Conservation (phyloP, 1,140 invertebrate species). For the Samia ricini region DNA sequence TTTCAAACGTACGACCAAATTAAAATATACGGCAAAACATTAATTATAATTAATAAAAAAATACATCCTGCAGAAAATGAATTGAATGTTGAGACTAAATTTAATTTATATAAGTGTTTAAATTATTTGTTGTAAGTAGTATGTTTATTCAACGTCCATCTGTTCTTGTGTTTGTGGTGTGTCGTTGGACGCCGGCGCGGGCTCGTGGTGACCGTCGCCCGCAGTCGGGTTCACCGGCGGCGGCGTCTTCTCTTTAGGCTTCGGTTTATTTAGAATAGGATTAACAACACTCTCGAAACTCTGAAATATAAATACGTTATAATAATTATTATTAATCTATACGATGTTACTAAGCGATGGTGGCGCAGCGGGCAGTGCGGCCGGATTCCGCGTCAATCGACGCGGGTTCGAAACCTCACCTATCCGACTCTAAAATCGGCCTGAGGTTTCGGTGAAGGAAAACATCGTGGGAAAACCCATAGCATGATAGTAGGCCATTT, state of each 20-base stretch:
- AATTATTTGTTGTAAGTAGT: constrained; percentile 34
- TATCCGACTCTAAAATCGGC: no score
- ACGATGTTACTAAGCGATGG: no score
- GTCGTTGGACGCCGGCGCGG: constrained; percentile 24
- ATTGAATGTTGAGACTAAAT: background rate
- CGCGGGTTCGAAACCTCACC: no score
- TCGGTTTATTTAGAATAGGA: constrained; percentile 91
- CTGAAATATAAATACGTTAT: constrained; percentile 54
- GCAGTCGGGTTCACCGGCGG: constrained; percentile 63
- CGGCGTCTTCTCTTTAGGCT: constrained; percentile 84
- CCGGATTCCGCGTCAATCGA: no score
- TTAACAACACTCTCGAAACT: constrained; percentile 83
- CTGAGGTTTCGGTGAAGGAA: no score
- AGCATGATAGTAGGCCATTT: no score
- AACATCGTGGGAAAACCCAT: no score
- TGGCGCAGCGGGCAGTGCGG: no score
- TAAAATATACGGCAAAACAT: no score
- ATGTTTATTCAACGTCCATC: constrained; percentile 72
- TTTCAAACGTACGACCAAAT: background rate
- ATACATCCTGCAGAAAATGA: background rate
- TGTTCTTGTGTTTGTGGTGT: constrained; percentile 42
- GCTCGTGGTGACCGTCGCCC: constrained; percentile 46
- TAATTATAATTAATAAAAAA: background rate
- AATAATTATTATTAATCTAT: background rate
- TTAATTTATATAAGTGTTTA: constrained; percentile 22